Evolutionary conservation across 2,888 invertebrate species (phyloP).

Genomic region (Mesochorus sp.): DNA sequence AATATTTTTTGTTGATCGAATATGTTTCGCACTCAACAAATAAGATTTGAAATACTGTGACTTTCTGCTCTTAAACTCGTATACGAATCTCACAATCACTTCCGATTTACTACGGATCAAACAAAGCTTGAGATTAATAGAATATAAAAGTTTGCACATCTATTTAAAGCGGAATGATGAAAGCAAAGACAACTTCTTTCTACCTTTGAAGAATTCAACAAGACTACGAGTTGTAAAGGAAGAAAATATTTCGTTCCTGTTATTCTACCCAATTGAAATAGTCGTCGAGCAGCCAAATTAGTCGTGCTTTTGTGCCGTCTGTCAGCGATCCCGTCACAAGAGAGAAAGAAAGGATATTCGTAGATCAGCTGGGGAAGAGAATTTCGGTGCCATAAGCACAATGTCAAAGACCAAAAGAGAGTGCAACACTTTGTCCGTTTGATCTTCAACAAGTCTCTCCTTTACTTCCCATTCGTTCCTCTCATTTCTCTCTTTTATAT

Average conservation of each 20-base stretch:
- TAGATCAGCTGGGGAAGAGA: conserved; percentile 22
- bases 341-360: too few relatives aligned
- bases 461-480: neutral
- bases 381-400: neutral
- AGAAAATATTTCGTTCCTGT: conserved; percentile 10
- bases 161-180: too few relatives aligned
- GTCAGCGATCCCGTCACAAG: neutral
- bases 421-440: conserved; percentile 27
- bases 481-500: neutral
- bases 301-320: conserved; percentile 68
- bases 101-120: too few relatives aligned
- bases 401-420: neutral
- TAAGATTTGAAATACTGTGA: too few relatives aligned
- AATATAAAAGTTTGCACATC: too few relatives aligned
- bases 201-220: too few relatives aligned
- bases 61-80: too few relatives aligned
- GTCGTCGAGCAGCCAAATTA: conserved; percentile 61
- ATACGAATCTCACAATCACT: too few relatives aligned
- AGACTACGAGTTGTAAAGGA: neutral
- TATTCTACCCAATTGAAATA: neutral
- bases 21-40: too few relatives aligned
- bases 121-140: too few relatives aligned
- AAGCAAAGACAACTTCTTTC: too few relatives aligned
- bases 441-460: conserved; percentile 17
- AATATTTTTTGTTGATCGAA: too few relatives aligned